A percentile compares a stretch with the other conserved stretches of the same genome.
Conservation (phyloP, 1,140 invertebrate genomes). For the Archegozetes longisetosus region DNA sequence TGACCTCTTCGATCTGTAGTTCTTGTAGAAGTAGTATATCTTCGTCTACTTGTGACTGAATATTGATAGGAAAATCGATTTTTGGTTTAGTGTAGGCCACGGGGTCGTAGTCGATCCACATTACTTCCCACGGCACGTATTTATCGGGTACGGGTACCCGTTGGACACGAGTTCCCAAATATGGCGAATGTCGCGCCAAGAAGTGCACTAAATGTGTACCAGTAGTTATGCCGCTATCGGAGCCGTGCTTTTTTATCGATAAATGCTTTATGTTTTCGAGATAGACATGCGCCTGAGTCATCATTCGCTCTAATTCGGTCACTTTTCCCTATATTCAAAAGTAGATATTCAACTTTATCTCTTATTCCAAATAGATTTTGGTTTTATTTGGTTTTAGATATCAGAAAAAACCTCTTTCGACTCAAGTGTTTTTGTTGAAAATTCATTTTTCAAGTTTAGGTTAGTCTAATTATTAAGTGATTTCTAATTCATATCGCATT, state of each 20-base stretch:
- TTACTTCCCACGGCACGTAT: constrained; percentile 34
- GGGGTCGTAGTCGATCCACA: constrained; percentile 30
- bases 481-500: too few relatives aligned
- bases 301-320: constrained; percentile 27
- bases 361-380: too few relatives aligned
- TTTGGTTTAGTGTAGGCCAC: constrained; percentile 26
- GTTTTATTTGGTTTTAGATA: too few relatives aligned
- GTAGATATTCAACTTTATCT: too few relatives aligned
- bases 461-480: too few relatives aligned
- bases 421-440: too few relatives aligned
- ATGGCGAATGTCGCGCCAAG: constrained; percentile 30
- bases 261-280: constrained; percentile 30
- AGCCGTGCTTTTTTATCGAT: constrained; percentile 12
- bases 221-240: too few relatives aligned
- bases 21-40: constrained; percentile 25
- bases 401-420: too few relatives aligned
- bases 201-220: too few relatives aligned
- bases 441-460: too few relatives aligned
- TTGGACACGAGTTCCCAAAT: constrained; percentile 30
- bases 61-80: constrained; percentile 23
- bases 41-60: constrained; percentile 29
- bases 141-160: constrained; percentile 34
- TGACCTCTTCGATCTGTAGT: not conserved
- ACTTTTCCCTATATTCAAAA: constrained; percentile 5
- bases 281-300: constrained; percentile 26